phyloP scores from a whole-genome alignment of 2,888 invertebrate genomes.

The Morpho helenor region DNA sequence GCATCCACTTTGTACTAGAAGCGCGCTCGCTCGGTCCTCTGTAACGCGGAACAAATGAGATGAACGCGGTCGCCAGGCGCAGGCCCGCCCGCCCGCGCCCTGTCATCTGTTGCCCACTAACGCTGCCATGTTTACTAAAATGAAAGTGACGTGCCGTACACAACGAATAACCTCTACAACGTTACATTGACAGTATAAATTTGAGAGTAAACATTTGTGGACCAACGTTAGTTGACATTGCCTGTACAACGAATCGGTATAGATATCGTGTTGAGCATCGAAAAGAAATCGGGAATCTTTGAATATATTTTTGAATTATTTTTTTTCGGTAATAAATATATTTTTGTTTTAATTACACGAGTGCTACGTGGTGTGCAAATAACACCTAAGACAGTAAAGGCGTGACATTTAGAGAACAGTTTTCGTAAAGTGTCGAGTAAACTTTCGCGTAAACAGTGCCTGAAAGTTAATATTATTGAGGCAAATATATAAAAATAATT shows the following conservation, averaged over 20 bases:
- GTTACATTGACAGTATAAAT: conserved; percentile 46
- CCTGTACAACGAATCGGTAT: conserved; percentile 55
- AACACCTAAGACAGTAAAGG: conserved; percentile 22
- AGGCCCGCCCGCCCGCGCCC: conserved; percentile 70
- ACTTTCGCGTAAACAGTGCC: too few species aligned
- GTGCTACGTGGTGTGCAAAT: conserved; percentile 17
- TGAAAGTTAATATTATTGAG: too few species aligned
- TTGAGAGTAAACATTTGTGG: conserved; percentile 40
- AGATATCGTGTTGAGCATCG: conserved; percentile 22
- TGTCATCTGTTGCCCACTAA: conserved; percentile 71
- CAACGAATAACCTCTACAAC: conserved; percentile 74
- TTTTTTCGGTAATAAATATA: conserved; percentile 18
- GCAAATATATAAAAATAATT: too few species aligned
- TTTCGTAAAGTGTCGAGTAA: conserved; percentile 16
- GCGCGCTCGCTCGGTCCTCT: conserved; percentile 41
- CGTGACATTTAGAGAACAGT: conserved; percentile 26
- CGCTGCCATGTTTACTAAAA: conserved; percentile 76
- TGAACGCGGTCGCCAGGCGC: conserved; percentile 62
- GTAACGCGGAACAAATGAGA: conserved; percentile 56
- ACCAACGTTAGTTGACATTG: conserved; percentile 38
- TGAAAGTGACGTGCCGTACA: conserved; percentile 69
- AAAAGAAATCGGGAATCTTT: conserved; percentile 24
- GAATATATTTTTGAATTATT: conserved; percentile 16
- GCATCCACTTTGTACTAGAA: conserved; percentile 49
- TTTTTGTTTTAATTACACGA: conserved; percentile 26